phyloP scores from a whole-genome alignment of 2,797 vertebrate species.

The Lithobates sylvaticus region DNA sequence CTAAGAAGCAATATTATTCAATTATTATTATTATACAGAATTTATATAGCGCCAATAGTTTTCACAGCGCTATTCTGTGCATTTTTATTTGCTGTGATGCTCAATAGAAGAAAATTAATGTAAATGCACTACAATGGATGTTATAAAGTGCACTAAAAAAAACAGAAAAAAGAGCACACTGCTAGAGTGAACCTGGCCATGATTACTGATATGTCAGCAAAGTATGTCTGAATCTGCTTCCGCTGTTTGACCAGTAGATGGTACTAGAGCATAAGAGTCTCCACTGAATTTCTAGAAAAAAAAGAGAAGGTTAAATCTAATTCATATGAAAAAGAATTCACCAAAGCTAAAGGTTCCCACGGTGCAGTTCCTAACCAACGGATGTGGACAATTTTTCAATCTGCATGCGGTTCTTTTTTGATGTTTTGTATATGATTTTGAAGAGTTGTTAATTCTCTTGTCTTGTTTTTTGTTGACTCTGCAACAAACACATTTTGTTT shows the following conservation, averaged over 20 bases:
- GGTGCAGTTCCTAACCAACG: slow-evolving; percentile 48
- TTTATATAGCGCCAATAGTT: too few species aligned
- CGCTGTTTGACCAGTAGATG: slow-evolving; percentile 32
- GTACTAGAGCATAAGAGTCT: slow-evolving; percentile 22
- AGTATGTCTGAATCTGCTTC: not conserved
- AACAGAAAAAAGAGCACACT: too few species aligned
- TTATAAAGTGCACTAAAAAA: too few species aligned
- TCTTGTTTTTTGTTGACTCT: slow-evolving; percentile 57
- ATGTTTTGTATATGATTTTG: slow-evolving; percentile 54
- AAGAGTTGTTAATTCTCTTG: slow-evolving; percentile 52
- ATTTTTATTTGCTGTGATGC: too few species aligned
- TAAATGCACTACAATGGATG: too few species aligned
- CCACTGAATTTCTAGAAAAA: not conserved
- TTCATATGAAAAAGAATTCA: slow-evolving; percentile 9
- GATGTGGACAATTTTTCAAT: slow-evolving; percentile 58
- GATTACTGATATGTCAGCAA: too few species aligned
- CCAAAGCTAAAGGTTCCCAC: slow-evolving; percentile 56
- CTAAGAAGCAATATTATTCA: too few species aligned
- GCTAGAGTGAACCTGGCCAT: too few species aligned
- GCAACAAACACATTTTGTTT: slow-evolving; percentile 50
- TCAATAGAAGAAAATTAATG: too few species aligned
- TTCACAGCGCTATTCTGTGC: too few species aligned
- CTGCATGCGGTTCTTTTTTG: slow-evolving; percentile 54
- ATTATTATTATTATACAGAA: too few species aligned
- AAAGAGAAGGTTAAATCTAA: not conserved